A percentile compares a stretch with the other conserved stretches of the same genome.
Evolutionary conservation across 2,797 vertebrate species (phyloP).

Genomic region (Morus bassanus): DNA sequence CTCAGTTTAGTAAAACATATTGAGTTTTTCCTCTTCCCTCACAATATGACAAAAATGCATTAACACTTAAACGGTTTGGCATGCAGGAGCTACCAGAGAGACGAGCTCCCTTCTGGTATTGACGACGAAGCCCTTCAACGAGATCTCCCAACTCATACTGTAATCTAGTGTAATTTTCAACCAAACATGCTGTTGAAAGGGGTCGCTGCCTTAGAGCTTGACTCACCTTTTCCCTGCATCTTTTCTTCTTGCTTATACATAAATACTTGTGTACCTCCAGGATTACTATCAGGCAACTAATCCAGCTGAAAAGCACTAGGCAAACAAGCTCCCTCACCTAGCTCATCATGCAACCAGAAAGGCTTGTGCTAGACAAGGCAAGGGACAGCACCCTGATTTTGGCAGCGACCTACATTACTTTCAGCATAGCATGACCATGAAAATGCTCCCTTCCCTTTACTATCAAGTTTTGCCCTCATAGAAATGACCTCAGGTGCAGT

Average conservation of each 20-base stretch:
- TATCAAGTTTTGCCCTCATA: background rate
- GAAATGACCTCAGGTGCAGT: background rate
- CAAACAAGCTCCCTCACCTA: background rate
- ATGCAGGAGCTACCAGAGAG: background rate
- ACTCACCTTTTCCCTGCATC: background rate
- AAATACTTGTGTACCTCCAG: background rate
- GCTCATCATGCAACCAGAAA: background rate
- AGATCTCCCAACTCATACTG: background rate
- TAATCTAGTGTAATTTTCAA: background rate
- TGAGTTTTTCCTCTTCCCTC: background rate
- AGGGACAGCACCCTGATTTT: background rate
- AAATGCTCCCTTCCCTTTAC: background rate
- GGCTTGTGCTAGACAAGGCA: background rate
- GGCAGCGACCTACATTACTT: background rate
- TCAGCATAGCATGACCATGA: background rate
- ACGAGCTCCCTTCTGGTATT: background rate
- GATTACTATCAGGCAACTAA: background rate
- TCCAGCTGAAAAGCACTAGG: background rate
- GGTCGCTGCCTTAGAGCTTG: background rate
- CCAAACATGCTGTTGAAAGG: rapidly evolving
- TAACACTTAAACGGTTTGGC: background rate
- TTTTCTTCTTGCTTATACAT: background rate
- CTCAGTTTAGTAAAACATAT: background rate
- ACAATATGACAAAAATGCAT: background rate
- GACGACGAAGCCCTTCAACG: background rate